Conservation (phyloP, 2,113 vertebrate genomes). For the Macaca fascicularis region T2T-MFA8v1.1 NC_088395.1:54562001-54562500, state of each 20-base stretch:
- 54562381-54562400: not conserved
- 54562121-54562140: not conserved
- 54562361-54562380: not conserved
- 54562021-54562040: not conserved
- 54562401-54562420: not conserved
- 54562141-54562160: not conserved
- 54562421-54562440: not conserved
- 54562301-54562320: not conserved
- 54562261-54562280: too few species aligned
- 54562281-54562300: not conserved
- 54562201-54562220: not conserved
- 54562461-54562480: not conserved
- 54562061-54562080: not conserved
- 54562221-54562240: too few species aligned
- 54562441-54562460: not conserved
- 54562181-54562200: not conserved
- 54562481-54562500: not conserved
- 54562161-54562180: not conserved
- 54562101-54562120: not conserved
- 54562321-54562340: not conserved
- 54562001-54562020: not conserved
- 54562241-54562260: too few species aligned
- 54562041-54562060: not conserved
- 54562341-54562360: not conserved
- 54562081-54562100: not conserved